Evolutionary conservation across 2,113 vertebrate genomes (phyloP).

Genomic region (Euleptes europaea): DNA sequence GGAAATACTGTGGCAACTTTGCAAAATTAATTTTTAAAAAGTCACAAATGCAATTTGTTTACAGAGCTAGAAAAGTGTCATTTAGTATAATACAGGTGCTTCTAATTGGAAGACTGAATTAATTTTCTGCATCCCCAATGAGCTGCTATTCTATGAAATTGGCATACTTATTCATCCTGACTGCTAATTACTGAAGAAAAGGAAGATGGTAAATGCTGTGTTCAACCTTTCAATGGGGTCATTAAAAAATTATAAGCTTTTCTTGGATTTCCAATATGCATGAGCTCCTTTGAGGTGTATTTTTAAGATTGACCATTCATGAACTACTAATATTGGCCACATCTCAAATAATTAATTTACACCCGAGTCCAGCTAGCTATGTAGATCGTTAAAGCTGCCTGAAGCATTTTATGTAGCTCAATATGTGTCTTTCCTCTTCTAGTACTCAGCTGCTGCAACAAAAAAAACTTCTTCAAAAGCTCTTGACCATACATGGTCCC

Average conservation of each 20-base stretch:
- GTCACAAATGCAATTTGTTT: conserved; percentile 23
- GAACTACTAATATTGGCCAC: conserved; percentile 5
- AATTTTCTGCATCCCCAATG: conserved; percentile 24
- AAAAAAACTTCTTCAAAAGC: neutral
- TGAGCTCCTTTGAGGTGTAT: conserved; percentile 27
- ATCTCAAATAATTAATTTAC: neutral
- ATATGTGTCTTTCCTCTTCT: neutral
- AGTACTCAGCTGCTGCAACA: neutral
- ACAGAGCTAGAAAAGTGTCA: conserved; percentile 15
- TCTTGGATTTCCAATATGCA: conserved; percentile 44
- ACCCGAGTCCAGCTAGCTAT: neutral
- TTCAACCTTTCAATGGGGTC: conserved; percentile 21
- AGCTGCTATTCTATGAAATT: conserved; percentile 25
- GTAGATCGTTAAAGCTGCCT: neutral
- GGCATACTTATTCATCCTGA: conserved; percentile 25
- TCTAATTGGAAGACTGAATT: conserved; percentile 16
- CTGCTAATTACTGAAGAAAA: conserved; percentile 32
- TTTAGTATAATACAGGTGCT: conserved; percentile 16
- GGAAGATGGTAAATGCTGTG: conserved; percentile 9
- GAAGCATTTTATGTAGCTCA: neutral
- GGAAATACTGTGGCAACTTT: neutral
- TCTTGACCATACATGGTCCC: neutral
- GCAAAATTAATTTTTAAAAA: neutral
- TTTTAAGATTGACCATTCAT: neutral
- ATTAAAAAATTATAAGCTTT: conserved; percentile 34